Evolutionary conservation across 2,797 vertebrate species (phyloP).

Genomic region (Galagoides demidoff): DNA sequence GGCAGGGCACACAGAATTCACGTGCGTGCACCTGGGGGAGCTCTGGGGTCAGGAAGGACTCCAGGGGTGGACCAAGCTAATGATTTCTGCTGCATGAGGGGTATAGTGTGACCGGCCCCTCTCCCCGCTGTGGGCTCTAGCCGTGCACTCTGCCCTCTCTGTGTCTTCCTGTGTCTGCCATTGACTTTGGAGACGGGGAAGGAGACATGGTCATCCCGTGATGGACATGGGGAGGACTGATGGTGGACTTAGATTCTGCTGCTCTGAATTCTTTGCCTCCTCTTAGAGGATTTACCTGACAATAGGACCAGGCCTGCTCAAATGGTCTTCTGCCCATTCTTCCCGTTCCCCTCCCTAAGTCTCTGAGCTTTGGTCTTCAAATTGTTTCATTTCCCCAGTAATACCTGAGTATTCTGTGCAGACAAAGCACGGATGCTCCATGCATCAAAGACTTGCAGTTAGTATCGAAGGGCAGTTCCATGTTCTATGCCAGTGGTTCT

Average conservation of each 20-base stretch:
- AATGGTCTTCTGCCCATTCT: not conserved
- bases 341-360: not conserved
- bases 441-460: not conserved
- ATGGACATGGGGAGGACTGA: not conserved
- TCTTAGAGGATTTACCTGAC: not conserved
- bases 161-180: not conserved
- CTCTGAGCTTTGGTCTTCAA: not conserved
- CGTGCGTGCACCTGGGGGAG: not conserved
- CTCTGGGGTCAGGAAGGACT: not conserved
- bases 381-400: not conserved
- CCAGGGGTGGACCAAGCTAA: not conserved
- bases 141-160: not conserved
- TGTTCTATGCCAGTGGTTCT: not conserved
- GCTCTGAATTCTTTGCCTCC: not conserved
- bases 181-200: not conserved
- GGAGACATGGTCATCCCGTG: not conserved
- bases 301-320: not conserved
- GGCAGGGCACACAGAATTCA: not conserved
- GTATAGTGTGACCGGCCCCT: not conserved
- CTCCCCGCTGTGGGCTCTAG: not conserved
- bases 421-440: not conserved
- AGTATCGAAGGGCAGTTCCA: not conserved
- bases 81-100: not conserved
- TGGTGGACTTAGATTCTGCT: not conserved
- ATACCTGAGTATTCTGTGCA: not conserved